phyloP scores from a whole-genome alignment of 2,797 vertebrate species.

The Peromyscus eremicus region DNA sequence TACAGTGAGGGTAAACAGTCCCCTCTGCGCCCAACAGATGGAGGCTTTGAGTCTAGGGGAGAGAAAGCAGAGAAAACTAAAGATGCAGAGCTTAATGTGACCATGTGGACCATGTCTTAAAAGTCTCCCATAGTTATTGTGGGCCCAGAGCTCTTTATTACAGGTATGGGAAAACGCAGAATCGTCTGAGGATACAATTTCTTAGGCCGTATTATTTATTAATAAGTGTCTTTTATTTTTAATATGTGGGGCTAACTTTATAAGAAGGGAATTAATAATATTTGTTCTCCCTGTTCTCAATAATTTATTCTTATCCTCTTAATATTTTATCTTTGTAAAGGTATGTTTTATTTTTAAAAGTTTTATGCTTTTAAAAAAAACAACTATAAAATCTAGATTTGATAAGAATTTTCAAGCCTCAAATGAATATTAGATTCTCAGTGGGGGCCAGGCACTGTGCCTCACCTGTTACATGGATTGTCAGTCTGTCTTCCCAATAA shows the following conservation, averaged over 20 bases:
- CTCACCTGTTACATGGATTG: not conserved
- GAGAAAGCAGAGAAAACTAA: constrained; percentile 74
- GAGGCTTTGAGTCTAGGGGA: constrained; percentile 74
- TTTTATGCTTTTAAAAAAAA: not conserved
- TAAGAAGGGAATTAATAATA: constrained; percentile 18
- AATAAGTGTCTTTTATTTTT: not conserved
- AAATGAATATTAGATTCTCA: not conserved
- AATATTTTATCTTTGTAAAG: constrained; percentile 40
- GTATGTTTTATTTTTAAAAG: not conserved
- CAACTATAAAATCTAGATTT: constrained; percentile 29
- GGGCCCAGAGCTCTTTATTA: not conserved
- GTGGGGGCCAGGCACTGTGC: not conserved
- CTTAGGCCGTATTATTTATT: not conserved
- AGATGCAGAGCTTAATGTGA: constrained; percentile 72
- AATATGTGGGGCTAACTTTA: not conserved
- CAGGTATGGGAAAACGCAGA: constrained; percentile 43
- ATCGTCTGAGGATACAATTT: not conserved
- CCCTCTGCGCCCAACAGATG: constrained; percentile 78
- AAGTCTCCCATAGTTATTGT: constrained; percentile 31
- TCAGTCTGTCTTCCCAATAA: not conserved
- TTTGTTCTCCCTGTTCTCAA: constrained; percentile 12
- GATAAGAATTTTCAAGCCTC: not conserved
- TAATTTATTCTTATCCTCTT: not conserved
- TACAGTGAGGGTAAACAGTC: constrained; percentile 78
- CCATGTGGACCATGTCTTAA: constrained; percentile 50